Evolutionary conservation across 2,113 vertebrate species (phyloP), one percentile per base, ranked within the genome.

Genomic region (Anarrhichthys ocellatus): DNA sequence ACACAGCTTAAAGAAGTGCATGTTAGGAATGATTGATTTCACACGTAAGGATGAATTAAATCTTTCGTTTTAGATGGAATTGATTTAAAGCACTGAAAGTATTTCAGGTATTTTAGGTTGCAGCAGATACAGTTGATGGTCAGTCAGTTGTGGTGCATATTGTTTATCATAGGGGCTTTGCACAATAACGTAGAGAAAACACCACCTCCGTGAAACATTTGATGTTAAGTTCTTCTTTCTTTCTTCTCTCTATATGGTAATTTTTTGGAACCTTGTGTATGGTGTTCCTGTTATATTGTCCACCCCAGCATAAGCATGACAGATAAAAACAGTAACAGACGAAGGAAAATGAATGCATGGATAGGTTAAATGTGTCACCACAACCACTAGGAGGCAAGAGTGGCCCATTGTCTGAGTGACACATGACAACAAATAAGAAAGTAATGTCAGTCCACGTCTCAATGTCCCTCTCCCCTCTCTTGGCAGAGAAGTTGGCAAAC

Each of bases 341-440:
- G 62, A 66, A 17, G 14, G 68, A 48, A 81, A 46, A n/a, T 48
- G 0, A 20, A 34, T 9, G 8, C 52, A 34, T 29, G 42, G 56
- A 73, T 15, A n/a, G 29, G 68, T 63, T 40, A 73, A 70, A 61
- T 74, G 71, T 38, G 67, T 40, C n/a, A 65, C 46, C 38, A 56
- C 29, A 77, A 50, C 87, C 91, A 92, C 85, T 75, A 89, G 86
- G 88, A 89, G 92, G 92, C 86, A 84, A 70, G 61, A 86, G 73
- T 44, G 82, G 4, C 61, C 64, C n/a, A 42, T 34, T 61, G 66
- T 84, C 5, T 69, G 63, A 61, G 2, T 74, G 20, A 3, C 44
- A 73, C 38, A 34, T 9, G 34, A 63, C 62, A 18, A 2, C 34
- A 59, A 2, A 59, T 29, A 14, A 6, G 13, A 14, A 59, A 14